These are phyloP conservation scores for Coracias cyanogaster DNA, from an alignment of 2,797 vertebrate genomes.

Conservation along the genomic window DNA sequence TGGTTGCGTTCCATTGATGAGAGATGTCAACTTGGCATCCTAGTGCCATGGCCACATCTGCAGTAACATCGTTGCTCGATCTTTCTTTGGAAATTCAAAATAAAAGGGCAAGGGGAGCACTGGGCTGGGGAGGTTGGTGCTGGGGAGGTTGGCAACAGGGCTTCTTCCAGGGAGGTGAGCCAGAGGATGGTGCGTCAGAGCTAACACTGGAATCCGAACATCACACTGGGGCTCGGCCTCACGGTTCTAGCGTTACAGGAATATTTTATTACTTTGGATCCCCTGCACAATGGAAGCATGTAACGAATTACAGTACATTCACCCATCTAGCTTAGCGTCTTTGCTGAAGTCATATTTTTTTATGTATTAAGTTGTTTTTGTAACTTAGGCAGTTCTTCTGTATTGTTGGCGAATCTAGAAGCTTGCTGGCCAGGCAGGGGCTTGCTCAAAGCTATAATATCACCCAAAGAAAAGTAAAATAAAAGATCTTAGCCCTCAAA, in stretches of 20 bases:
- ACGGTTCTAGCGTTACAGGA: slow-evolving; percentile 45
- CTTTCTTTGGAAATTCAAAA: not conserved
- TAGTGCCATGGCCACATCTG: not conserved
- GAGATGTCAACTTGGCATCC: not conserved
- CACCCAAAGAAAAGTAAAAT: not conserved
- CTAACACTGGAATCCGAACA: not conserved
- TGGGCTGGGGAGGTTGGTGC: not conserved
- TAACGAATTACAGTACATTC: not conserved
- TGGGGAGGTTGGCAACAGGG: not conserved
- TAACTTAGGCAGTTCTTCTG: not conserved
- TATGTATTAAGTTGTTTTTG: not conserved
- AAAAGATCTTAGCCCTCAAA: not conserved
- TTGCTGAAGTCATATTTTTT: not conserved
- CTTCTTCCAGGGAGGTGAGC: not conserved
- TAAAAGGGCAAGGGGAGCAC: not conserved
- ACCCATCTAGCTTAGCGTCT: not conserved
- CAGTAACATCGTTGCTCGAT: not conserved
- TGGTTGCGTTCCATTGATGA: not conserved
- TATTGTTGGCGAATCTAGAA: not conserved
- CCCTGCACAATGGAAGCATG: not conserved
- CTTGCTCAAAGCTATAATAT: not conserved
- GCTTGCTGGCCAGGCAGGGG: not conserved
- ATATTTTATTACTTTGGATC: slow-evolving; percentile 62
- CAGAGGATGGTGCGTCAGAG: not conserved
- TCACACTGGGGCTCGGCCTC: not conserved